Conservation (phyloP, 2,888 invertebrate genomes). For the Diploptera punctata region DNA sequence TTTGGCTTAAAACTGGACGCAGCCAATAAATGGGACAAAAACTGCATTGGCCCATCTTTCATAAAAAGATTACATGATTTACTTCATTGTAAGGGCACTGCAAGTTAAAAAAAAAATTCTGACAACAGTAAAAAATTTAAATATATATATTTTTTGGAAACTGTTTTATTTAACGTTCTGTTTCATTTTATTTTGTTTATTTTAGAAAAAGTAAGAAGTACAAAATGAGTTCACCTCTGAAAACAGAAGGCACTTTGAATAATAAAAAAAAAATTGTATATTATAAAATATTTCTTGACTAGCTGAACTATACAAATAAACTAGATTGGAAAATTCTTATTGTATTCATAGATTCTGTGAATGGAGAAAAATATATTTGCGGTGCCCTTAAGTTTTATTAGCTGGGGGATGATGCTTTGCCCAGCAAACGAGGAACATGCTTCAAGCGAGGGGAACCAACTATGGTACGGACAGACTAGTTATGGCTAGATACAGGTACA, state of each 20-base stretch:
- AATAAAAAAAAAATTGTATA: constrained; percentile 5
- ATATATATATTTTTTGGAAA: not conserved
- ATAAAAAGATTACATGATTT: no score
- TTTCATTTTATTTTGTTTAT: not conserved
- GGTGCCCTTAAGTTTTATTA: constrained; percentile 7
- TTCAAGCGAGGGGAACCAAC: not conserved
- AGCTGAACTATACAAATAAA: constrained; percentile 4
- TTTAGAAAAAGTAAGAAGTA: constrained; percentile 13
- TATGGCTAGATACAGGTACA: constrained; percentile 13
- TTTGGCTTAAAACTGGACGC: no score
- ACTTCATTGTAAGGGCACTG: constrained; percentile 13
- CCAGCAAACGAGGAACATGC: not conserved
- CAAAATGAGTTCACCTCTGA: not conserved
- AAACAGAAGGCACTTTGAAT: constrained; percentile 15
- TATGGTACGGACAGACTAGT: constrained; percentile 10
- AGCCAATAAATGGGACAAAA: no score
- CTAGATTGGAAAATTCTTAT: not conserved
- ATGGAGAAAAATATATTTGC: not conserved
- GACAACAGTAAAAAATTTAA: not conserved
- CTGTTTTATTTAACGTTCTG: no score
- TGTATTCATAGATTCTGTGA: not conserved
- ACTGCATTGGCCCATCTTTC: no score
- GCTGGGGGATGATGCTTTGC: no score
- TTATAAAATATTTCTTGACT: not conserved
- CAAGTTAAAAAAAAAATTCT: not conserved